phyloP scores from a whole-genome alignment of 2,888 invertebrate species.

The Dione juno region DNA sequence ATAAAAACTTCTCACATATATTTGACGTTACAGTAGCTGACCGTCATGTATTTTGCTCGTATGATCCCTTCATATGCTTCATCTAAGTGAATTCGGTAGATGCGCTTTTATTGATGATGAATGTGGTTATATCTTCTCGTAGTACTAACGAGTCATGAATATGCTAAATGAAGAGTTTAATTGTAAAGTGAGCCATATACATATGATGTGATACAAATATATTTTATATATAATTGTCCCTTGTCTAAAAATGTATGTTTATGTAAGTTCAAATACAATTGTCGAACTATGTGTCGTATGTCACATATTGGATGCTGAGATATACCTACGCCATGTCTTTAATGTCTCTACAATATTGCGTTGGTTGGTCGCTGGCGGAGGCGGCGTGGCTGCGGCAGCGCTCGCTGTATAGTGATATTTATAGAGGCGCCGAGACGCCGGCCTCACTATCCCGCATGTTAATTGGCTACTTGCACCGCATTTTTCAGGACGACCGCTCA shows the following conservation, averaged over 20 bases:
- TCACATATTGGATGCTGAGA: constrained; percentile 59
- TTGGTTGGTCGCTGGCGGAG: constrained; percentile 61
- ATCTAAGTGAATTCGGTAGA: constrained; percentile 9
- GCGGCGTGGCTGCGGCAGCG: constrained; percentile 58
- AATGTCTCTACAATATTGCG: constrained; percentile 59
- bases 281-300: constrained; percentile 50
- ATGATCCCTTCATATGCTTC: background rate
- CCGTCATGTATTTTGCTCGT: background rate
- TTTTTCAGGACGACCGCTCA: constrained; percentile 76
- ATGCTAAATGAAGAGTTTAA: constrained; percentile 6
- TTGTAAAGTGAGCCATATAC: background rate
- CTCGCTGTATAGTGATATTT: constrained; percentile 64
- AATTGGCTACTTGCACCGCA: constrained; percentile 79
- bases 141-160: background rate
- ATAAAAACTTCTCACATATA: background rate
- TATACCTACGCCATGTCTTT: constrained; percentile 62
- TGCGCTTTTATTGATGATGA: constrained; percentile 24
- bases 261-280: constrained; percentile 12
- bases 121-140: constrained; percentile 10
- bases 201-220: background rate
- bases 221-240: background rate
- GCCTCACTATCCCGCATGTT: constrained; percentile 77
- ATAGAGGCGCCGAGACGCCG: constrained; percentile 78
- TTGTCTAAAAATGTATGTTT: background rate
- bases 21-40: background rate